Evolutionary conservation across 2,888 invertebrate species (phyloP).

Genomic region (Spatulosminthurus flaviceps): DNA sequence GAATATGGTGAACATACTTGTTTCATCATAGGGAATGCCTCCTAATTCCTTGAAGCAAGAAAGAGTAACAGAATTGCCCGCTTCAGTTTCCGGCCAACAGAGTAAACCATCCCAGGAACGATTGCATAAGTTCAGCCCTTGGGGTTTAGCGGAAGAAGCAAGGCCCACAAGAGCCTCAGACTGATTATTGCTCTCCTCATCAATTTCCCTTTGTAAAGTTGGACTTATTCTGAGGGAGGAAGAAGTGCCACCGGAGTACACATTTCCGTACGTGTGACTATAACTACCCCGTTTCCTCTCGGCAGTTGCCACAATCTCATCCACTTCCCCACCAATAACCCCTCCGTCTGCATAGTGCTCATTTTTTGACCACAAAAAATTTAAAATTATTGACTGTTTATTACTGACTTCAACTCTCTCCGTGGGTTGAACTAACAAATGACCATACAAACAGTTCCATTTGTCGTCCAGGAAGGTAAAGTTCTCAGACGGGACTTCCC

Average conservation of each 20-base stretch:
- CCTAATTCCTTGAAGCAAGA: slow-evolving; percentile 82
- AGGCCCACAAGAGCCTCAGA: background rate
- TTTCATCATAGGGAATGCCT: slow-evolving; percentile 81
- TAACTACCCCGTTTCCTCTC: background rate
- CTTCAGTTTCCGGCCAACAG: slow-evolving; percentile 84
- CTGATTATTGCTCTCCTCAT: slow-evolving; percentile 1
- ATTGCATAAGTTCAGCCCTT: slow-evolving; percentile 22
- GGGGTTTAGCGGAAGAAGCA: background rate
- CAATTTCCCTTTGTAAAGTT: background rate
- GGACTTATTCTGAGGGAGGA: background rate
- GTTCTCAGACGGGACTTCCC: no score
- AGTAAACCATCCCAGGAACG: slow-evolving; percentile 76
- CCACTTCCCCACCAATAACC: background rate
- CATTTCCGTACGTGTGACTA: slow-evolving; percentile 18
- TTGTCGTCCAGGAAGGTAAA: background rate
- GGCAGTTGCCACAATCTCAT: background rate
- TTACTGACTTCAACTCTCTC: background rate
- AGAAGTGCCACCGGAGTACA: background rate
- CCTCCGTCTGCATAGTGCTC: background rate
- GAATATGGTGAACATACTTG: slow-evolving; percentile 75
- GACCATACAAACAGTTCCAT: slow-evolving; percentile 27
- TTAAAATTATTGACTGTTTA: background rate
- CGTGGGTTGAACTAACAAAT: background rate
- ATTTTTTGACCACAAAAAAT: slow-evolving; percentile 6
- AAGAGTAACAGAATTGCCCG: slow-evolving; percentile 75